These are phyloP conservation scores for Pagetopsis macropterus DNA, from an alignment of 2,797 vertebrate species.

Conservation along the genomic window DNA sequence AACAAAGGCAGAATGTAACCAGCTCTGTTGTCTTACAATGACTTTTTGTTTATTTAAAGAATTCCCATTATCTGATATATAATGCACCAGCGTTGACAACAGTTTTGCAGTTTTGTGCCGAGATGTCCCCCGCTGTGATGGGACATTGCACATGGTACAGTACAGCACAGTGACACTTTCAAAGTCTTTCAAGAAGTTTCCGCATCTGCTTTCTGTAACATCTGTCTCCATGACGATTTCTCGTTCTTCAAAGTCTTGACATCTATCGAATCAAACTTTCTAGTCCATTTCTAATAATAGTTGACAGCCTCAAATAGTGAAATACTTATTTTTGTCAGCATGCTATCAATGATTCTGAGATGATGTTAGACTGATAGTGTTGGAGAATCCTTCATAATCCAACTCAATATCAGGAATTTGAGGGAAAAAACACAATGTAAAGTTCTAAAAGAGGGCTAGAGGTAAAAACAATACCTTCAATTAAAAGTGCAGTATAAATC, in stretches of 20 bases:
- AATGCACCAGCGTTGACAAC: neutral
- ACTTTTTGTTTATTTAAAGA: neutral
- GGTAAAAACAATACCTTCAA: too few relatives aligned
- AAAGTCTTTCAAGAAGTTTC: conserved; percentile 34
- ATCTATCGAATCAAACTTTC: conserved; percentile 21
- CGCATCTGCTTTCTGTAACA: neutral
- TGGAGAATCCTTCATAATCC: neutral
- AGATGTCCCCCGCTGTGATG: conserved; percentile 1
- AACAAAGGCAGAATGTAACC: conserved; percentile 17
- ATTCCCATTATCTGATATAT: neutral
- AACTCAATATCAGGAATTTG: neutral
- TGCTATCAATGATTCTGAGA: neutral
- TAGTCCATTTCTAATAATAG: conserved; percentile 12
- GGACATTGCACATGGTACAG: neutral
- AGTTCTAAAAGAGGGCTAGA: too few relatives aligned
- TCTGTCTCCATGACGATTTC: neutral
- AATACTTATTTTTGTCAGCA: neutral
- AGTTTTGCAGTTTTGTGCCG: neutral
- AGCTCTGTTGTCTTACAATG: neutral
- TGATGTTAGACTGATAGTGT: neutral
- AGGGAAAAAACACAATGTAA: too few relatives aligned
- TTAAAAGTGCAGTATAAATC: too few relatives aligned
- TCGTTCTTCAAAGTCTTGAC: conserved; percentile 17
- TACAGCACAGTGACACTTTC: conserved; percentile 17
- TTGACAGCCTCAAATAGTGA: neutral